Percentiles rank a stretch among this genome's conserved stretches.
Evolutionary conservation across 2,888 invertebrate species (phyloP).

Genomic region (Uropetala carovei): DNA sequence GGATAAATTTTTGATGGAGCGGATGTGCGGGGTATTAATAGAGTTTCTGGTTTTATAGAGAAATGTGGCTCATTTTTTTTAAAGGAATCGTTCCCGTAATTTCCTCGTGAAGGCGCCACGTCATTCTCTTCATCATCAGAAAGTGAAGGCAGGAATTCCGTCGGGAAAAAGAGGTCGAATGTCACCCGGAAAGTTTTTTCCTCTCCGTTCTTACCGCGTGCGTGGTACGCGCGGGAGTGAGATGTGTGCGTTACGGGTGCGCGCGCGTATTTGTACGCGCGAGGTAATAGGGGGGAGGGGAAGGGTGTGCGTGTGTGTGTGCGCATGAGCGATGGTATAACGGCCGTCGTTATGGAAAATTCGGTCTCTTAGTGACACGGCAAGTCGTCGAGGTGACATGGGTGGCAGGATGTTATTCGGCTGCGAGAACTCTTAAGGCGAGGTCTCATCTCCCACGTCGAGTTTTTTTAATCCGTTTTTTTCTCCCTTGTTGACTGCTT

Average conservation of each 20-base stretch:
- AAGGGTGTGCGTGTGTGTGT: neutral
- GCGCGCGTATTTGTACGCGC: too few relatives aligned
- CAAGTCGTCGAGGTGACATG: constrained; percentile 15
- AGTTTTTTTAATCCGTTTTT: neutral
- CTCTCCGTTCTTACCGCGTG: neutral
- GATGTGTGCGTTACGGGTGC: too few relatives aligned
- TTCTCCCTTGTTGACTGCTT: neutral
- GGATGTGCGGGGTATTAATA: too few relatives aligned
- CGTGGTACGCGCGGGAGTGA: too few relatives aligned
- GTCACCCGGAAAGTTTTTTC: constrained; percentile 9
- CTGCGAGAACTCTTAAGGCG: neutral
- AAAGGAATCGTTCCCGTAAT: neutral
- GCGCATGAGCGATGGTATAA: neutral
- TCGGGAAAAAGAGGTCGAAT: neutral
- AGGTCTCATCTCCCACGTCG: neutral
- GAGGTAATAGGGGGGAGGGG: neutral
- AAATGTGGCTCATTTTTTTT: too few relatives aligned
- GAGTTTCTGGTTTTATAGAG: too few relatives aligned
- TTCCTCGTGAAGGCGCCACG: neutral
- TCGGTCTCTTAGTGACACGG: neutral
- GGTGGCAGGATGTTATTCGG: constrained; percentile 10
- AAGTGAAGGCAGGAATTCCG: neutral
- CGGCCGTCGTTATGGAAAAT: constrained; percentile 3
- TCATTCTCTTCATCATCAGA: neutral
- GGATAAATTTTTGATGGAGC: too few relatives aligned